Evolutionary conservation across 2,797 vertebrate species (phyloP).

Genomic region (Oreochromis mossambicus): DNA sequence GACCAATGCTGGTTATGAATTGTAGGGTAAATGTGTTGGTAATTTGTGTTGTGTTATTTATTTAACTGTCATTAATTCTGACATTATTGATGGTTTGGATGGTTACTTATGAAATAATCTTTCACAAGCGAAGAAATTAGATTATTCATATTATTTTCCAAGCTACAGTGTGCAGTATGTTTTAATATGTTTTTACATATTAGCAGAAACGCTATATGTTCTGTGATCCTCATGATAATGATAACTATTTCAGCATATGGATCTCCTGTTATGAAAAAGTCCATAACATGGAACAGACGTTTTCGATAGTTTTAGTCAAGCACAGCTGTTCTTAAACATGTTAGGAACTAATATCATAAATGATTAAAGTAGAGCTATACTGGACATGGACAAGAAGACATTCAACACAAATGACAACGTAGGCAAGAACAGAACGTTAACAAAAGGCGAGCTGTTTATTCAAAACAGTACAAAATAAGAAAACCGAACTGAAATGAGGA

Average conservation of each 20-base stretch:
- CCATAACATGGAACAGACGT: accelerated
- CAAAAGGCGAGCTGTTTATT: not conserved
- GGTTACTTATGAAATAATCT: not conserved
- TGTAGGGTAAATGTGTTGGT: not conserved
- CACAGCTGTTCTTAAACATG: not conserved
- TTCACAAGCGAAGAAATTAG: not conserved
- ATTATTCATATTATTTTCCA: not conserved
- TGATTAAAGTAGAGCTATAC: not conserved
- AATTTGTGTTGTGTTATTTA: not conserved
- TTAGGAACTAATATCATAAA: not conserved
- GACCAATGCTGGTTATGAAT: not conserved
- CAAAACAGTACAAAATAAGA: not conserved
- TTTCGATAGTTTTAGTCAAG: not conserved
- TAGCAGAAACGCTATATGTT: not conserved
- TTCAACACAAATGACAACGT: accelerated
- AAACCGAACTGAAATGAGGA: not conserved
- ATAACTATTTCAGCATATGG: not conserved
- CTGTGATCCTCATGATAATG: not conserved
- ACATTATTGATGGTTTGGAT: not conserved
- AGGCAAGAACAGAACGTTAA: not conserved
- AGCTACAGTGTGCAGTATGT: not conserved
- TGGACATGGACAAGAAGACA: accelerated
- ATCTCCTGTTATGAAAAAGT: not conserved
- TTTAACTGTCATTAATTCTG: not conserved
- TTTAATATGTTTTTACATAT: not conserved